A percentile compares a stretch with the other conserved stretches of the same genome.
Evolutionary conservation across 37 sponge, comb jelly and placozoan species (phyloP).

Genomic region (Mnemiopsis leidyi): DNA sequence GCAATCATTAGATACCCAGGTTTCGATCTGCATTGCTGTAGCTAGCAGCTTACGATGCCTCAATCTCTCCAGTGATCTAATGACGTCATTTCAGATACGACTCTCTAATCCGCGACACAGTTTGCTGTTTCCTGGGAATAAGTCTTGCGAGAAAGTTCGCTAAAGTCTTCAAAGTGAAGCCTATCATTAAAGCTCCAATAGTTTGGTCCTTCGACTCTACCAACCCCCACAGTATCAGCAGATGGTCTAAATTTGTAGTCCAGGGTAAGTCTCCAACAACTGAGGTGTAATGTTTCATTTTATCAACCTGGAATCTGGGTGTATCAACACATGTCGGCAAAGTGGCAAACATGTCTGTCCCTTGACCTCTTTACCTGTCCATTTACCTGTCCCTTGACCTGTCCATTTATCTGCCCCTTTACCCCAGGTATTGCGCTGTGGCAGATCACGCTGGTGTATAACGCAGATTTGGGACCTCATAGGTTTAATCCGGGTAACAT

Average conservation of each 20-base stretch:
- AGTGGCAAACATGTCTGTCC: no score
- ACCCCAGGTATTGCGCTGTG: conserved; percentile 14
- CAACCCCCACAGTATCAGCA: conserved; percentile 17
- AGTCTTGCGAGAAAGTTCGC: conserved; percentile 1
- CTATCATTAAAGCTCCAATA: conserved; percentile 36
- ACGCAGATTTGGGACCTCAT: conserved; percentile 27
- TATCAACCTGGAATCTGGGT: no score
- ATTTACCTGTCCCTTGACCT: no score
- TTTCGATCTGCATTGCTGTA: no score
- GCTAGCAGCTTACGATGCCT: no score
- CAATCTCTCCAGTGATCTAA: no score
- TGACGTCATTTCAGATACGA: conserved; percentile 62
- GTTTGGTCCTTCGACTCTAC: neutral
- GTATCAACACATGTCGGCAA: no score
- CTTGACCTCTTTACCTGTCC: no score
- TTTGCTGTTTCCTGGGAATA: conserved; percentile 52
- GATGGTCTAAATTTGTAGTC: conserved; percentile 36
- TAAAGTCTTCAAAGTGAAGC: conserved; percentile 13
- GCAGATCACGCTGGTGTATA: conserved; percentile 46
- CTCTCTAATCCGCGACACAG: conserved; percentile 30
- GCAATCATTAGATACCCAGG: no score
- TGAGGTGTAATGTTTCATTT: no score
- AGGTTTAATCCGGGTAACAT: conserved; percentile 16
- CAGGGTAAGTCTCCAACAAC: conserved; percentile 6
- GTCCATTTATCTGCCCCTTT: no score